A percentile compares a stretch with the other conserved stretches of the same genome.
Evolutionary conservation across 2,888 invertebrate species (phyloP).

Genomic region (Acanthoscelides obtectus): DNA sequence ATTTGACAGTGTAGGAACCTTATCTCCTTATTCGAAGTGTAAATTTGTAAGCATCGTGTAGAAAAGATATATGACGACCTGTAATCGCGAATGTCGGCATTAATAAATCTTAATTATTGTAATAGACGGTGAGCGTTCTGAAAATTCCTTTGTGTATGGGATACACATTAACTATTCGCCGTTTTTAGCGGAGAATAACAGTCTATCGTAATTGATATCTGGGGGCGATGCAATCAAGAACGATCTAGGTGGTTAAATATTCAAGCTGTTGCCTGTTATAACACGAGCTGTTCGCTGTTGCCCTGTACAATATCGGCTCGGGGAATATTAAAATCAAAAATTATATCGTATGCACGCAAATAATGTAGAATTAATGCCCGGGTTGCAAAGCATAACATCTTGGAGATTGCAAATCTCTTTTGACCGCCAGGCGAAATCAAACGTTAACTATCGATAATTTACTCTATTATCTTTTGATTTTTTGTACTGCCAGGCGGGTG

Average conservation of each 20-base stretch:
- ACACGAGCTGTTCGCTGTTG: conserved; percentile 39
- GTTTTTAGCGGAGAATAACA: conserved; percentile 45
- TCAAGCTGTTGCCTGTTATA: conserved; percentile 40
- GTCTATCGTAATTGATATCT: conserved; percentile 50
- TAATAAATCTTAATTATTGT: conserved; percentile 25
- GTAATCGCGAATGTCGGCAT: conserved; percentile 22
- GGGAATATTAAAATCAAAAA: conserved; percentile 44
- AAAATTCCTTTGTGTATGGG: conserved; percentile 39
- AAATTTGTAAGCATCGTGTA: not conserved
- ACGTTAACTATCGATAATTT: conserved; percentile 38
- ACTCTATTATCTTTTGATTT: conserved; percentile 31
- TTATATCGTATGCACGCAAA: conserved; percentile 40
- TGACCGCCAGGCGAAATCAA: conserved; percentile 29
- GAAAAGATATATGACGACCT: not conserved
- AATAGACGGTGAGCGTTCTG: conserved; percentile 20
- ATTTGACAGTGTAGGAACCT: too few relatives aligned
- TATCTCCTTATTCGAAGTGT: too few relatives aligned
- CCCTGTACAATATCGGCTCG: conserved; percentile 45
- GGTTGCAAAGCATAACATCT: conserved; percentile 27
- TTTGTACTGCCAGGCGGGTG: not conserved
- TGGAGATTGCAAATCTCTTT: conserved; percentile 31
- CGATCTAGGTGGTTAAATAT: conserved; percentile 47
- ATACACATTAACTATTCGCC: conserved; percentile 43
- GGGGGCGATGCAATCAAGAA: conserved; percentile 46
- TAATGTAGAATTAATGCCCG: conserved; percentile 33